Evolutionary conservation across 2,888 invertebrate species (phyloP), one percentile per base, ranked within the genome.

Genomic region (Salpingus planirostris): DNA sequence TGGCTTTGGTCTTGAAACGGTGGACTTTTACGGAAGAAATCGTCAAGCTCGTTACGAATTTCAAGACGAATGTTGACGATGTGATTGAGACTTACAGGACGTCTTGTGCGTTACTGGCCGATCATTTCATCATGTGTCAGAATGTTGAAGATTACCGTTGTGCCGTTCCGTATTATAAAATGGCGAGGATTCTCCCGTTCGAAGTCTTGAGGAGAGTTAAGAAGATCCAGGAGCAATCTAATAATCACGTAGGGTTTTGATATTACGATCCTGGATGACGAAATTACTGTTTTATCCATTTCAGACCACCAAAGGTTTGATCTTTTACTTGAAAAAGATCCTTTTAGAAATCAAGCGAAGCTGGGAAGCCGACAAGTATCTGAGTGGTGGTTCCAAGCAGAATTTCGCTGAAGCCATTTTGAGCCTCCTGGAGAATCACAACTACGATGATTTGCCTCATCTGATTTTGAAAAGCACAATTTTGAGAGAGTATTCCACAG

Each of bases 21-120:
- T 65, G 62, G 62, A 39, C 46, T n/a, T 46, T 55, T 28, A 49
- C 49, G 2, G 64, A 64, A 6, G 57, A 59, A 11, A 55, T 47
- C 26, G 60, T 63, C 1, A 56, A 54, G 29, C 41, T 55, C 15
- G 46, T 55, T 10, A 43, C 38, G 12, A 49, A 42, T 31, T 46
- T 35, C 29, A 55, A 52, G 44, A 43, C 27, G 31, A 60, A 60
- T 33, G 40, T 60, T 21, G 65, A 69, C 18, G 66, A 68, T 26
- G 46, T 72, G 13, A 44, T 56, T 1, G 62, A 64, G 15, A 54
- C 57, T 3, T 73, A 70, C 45, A 58, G 65, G 40, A 67, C 68
- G 28, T 72, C 73, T 1, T 75, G 74, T 45, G 69, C 69, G 2
- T 55, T 76, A 3, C 54, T 76, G 13, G 74, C 66, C 1, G 75